phyloP scores from a whole-genome alignment of 1,140 invertebrate species.

The Papilio machaon region DNA sequence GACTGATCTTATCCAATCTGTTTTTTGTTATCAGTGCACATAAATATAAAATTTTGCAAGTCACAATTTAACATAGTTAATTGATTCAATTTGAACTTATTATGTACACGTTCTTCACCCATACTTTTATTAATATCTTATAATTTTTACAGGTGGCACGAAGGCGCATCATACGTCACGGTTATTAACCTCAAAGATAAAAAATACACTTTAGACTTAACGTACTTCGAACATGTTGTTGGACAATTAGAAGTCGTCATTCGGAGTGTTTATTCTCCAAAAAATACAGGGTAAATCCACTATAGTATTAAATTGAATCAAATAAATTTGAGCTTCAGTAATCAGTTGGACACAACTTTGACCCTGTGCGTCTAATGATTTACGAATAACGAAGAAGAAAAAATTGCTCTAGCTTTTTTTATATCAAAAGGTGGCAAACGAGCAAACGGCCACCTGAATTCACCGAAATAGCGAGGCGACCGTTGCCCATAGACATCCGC shows the following conservation, averaged over 20 bases:
- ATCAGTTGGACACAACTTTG: too few relatives aligned
- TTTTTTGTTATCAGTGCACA: neutral
- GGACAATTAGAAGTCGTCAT: conserved; percentile 76
- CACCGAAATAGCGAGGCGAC: too few relatives aligned
- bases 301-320: neutral
- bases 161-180: conserved; percentile 60
- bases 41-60: neutral
- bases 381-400: too few relatives aligned
- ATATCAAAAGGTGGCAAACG: too few relatives aligned
- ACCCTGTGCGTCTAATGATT: too few relatives aligned
- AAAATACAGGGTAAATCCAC: conserved; percentile 71
- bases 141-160: conserved; percentile 59
- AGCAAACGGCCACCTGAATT: too few relatives aligned
- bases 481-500: too few relatives aligned
- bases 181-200: conserved; percentile 64
- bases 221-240: conserved; percentile 69
- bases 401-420: too few relatives aligned
- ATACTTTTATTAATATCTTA: neutral
- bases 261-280: conserved; percentile 70
- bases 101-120: neutral
- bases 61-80: too few relatives aligned
- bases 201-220: conserved; percentile 60
- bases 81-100: too few relatives aligned
- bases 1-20: neutral
- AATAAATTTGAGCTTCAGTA: too few relatives aligned